Percentiles rank a stretch among this genome's conserved stretches.
These are phyloP conservation scores for Neopelma chrysocephalum DNA, from an alignment of 2,797 vertebrate genomes.

Conservation along the genomic window DNA sequence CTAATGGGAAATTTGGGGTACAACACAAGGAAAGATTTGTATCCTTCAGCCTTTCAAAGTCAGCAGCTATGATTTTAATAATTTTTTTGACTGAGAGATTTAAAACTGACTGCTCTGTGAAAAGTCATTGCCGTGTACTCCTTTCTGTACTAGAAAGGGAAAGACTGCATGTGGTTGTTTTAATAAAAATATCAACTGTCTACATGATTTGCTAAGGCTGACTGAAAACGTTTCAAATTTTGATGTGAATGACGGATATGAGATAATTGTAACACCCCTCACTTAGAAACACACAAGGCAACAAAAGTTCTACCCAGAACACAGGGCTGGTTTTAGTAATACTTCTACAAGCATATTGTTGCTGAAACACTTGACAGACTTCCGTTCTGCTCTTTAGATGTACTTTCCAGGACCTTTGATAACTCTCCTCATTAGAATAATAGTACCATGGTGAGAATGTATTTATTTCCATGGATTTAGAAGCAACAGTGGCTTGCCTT, in stretches of 20 bases:
- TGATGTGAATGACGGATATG: not conserved
- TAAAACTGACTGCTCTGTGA: not conserved
- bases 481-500: slow-evolving; percentile 69
- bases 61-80: not conserved
- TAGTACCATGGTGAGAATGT: slow-evolving; percentile 73
- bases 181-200: not conserved
- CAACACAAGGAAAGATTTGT: not conserved
- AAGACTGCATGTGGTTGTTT: not conserved
- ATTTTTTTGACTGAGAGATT: not conserved
- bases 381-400: not conserved
- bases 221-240: not conserved
- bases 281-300: not conserved
- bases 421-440: slow-evolving; percentile 75
- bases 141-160: not conserved
- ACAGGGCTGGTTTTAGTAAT: not conserved
- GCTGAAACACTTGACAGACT: not conserved
- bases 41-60: not conserved
- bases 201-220: not conserved
- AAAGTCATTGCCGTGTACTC: not conserved
- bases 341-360: not conserved
- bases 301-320: not conserved
- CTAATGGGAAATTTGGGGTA: not conserved
- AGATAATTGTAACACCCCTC: not conserved
- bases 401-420: slow-evolving; percentile 18
- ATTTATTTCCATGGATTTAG: slow-evolving; percentile 78